These are phyloP conservation scores for Tipula confusa DNA, from an alignment of 2,888 invertebrate species.

Conservation along the genomic window DNA sequence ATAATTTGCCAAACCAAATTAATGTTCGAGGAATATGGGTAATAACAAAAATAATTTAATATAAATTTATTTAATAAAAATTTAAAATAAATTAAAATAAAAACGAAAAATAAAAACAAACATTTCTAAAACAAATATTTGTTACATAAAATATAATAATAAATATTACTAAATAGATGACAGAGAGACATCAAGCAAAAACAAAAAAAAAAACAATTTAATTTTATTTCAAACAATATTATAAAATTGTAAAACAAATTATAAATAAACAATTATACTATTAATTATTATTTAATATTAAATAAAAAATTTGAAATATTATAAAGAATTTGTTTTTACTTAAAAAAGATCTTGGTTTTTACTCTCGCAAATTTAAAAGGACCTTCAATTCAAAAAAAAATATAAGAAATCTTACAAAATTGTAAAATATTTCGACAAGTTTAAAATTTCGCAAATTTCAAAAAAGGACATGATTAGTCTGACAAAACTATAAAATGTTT, in stretches of 20 bases:
- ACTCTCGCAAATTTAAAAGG: too few species aligned
- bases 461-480: too few species aligned
- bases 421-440: too few species aligned
- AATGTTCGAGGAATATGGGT: constrained; percentile 35
- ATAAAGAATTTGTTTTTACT: too few species aligned
- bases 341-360: too few species aligned
- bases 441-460: too few species aligned
- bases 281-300: constrained; percentile 13
- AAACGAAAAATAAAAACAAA: background rate
- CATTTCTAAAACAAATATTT: background rate
- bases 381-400: too few species aligned
- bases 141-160: background rate
- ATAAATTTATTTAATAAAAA: background rate
- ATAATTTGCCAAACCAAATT: constrained; percentile 13
- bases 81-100: too few species aligned
- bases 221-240: background rate
- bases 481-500: too few species aligned
- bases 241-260: background rate
- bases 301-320: constrained; percentile 5
- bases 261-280: background rate
- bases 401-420: too few species aligned
- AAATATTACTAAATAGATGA: background rate
- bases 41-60: constrained; percentile 28
- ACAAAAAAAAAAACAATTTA: background rate
- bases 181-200: background rate